phyloP scores from a whole-genome alignment of 2,888 invertebrate species.

The Campoplex capitator region DNA sequence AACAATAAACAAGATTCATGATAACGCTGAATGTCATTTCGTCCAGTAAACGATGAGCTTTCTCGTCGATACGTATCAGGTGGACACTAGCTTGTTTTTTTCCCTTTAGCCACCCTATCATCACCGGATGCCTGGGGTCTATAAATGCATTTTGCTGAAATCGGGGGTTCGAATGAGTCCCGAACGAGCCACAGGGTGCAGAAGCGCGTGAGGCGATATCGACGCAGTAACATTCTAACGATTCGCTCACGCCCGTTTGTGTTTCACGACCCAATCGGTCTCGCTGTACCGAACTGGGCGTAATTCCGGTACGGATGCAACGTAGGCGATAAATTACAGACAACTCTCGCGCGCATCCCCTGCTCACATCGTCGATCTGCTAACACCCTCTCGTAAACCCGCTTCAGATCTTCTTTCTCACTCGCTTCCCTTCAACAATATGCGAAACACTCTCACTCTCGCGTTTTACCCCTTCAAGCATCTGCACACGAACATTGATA shows the following conservation, averaged over 20 bases:
- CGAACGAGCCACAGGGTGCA: conserved; percentile 44
- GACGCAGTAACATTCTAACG: conserved; percentile 70
- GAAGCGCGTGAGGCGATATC: conserved; percentile 47
- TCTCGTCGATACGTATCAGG: conserved; percentile 43
- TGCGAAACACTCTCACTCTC: conserved; percentile 71
- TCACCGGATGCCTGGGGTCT: conserved; percentile 40
- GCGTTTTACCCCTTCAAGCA: conserved; percentile 27
- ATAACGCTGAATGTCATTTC: conserved; percentile 2
- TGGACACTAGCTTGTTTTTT: conserved; percentile 28
- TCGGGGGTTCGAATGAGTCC: conserved; percentile 30
- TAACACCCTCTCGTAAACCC: conserved; percentile 65
- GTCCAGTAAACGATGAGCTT: neutral
- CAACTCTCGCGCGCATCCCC: conserved; percentile 72
- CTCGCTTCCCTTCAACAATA: conserved; percentile 71
- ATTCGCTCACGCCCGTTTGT: conserved; percentile 73
- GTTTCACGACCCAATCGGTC: conserved; percentile 44
- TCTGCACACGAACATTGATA: conserved; percentile 36
- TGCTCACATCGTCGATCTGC: conserved; percentile 49
- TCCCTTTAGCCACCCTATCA: conserved; percentile 42
- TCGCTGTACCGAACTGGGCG: conserved; percentile 72
- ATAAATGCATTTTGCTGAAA: conserved; percentile 37
- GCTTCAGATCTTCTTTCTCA: conserved; percentile 73
- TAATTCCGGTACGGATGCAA: conserved; percentile 79
- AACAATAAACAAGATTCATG: conserved; percentile 24
- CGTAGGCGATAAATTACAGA: conserved; percentile 80